Percentiles rank a stretch among this genome's conserved stretches.
Conservation (phyloP, 2,888 invertebrate species). For the Junonia oenone region DNA sequence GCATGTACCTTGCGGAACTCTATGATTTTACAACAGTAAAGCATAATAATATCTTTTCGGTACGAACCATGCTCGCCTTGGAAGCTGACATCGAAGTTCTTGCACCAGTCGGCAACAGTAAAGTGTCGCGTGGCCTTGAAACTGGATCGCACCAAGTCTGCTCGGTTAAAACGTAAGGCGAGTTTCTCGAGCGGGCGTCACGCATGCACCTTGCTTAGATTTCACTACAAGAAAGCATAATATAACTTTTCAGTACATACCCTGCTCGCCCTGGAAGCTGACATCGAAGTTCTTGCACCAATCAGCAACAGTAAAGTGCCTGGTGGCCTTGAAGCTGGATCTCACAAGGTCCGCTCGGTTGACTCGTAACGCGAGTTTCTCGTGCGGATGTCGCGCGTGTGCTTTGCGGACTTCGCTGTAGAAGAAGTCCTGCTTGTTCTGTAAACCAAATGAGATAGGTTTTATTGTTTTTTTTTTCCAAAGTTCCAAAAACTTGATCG, state of each 20-base stretch:
- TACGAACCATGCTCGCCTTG: too few relatives aligned
- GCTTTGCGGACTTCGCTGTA: conserved; percentile 90
- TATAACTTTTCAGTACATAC: too few relatives aligned
- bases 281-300: conserved; percentile 98
- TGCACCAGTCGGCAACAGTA: conserved; percentile 94
- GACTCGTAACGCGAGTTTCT: conserved; percentile 89
- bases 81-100: conserved; percentile 97
- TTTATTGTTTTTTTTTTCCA: too few relatives aligned
- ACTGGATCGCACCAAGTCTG: conserved; percentile 88
- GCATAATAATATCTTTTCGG: too few relatives aligned
- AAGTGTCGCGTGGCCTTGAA: conserved; percentile 93
- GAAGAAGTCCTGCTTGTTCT: conserved; percentile 88
- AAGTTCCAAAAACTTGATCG: too few relatives aligned
- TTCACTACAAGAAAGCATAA: too few relatives aligned
- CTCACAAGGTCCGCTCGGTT: conserved; percentile 88
- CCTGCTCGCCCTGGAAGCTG: too few relatives aligned
- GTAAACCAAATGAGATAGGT: too few relatives aligned
- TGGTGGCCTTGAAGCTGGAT: conserved; percentile 91
- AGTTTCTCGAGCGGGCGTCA: conserved; percentile 89
- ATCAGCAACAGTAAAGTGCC: conserved; percentile 91
- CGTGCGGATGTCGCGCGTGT: conserved; percentile 93
- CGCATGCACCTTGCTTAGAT: too few relatives aligned
- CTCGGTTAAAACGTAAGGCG: too few relatives aligned
- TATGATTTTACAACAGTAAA: too few relatives aligned
- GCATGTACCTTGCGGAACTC: too few relatives aligned